phyloP scores from a whole-genome alignment of 2,113 vertebrate genomes.

The Riparia riparia region DNA sequence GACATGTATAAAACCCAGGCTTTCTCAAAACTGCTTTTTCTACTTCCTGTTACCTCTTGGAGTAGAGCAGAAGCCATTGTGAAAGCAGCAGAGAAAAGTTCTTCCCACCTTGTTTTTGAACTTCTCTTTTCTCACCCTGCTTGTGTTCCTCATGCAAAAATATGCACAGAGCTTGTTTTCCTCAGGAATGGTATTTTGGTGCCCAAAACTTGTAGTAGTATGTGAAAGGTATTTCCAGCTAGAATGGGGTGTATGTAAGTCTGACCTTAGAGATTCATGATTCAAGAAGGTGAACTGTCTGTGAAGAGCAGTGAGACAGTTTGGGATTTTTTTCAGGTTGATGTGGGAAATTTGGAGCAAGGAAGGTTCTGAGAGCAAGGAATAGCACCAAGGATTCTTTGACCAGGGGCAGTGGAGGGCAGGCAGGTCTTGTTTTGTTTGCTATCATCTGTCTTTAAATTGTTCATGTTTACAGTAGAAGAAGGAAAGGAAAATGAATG shows the following conservation, averaged over 20 bases:
- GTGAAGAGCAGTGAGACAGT: not conserved
- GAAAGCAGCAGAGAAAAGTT: not conserved
- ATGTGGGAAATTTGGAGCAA: not conserved
- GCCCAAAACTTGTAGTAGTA: not conserved
- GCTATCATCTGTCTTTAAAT: not conserved
- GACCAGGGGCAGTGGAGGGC: not conserved
- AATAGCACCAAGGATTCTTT: not conserved
- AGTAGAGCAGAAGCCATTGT: not conserved
- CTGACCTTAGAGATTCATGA: not conserved
- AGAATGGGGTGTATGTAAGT: not conserved
- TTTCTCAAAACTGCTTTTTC: not conserved
- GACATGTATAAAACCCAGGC: not conserved
- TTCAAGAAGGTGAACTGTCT: not conserved
- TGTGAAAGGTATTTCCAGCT: not conserved
- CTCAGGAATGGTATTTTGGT: not conserved
- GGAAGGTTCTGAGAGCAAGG: not conserved
- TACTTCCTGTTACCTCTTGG: not conserved
- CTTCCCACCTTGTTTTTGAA: not conserved
- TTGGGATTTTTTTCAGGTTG: not conserved
- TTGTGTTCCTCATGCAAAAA: not conserved
- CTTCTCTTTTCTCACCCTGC: constrained; percentile 29
- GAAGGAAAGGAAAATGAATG: not conserved
- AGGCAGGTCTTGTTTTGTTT: not conserved
- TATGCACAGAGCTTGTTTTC: not conserved
- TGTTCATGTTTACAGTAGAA: not conserved